phyloP scores from a whole-genome alignment of 2,888 invertebrate genomes.

The Falcaria lacertinaria region DNA sequence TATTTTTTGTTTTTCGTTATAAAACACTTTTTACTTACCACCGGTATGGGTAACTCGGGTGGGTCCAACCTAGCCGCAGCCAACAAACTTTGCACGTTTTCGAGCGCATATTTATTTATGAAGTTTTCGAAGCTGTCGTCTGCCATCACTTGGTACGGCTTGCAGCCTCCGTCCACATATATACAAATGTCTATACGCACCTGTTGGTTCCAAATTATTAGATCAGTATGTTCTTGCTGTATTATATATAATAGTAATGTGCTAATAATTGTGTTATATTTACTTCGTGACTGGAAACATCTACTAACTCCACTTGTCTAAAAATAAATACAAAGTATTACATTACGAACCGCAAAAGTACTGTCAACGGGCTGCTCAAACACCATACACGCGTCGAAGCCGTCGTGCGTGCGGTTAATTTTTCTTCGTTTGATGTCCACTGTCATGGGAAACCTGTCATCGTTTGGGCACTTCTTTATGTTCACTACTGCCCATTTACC shows the following conservation, averaged over 20 bases:
- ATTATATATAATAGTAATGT: too few species aligned
- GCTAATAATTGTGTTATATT: too few species aligned
- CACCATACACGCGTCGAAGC: conserved; percentile 89
- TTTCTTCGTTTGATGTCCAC: conserved; percentile 27
- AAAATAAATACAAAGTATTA: too few species aligned
- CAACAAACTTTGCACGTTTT: conserved; percentile 28
- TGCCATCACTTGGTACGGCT: conserved; percentile 36
- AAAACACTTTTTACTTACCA: conserved; percentile 22
- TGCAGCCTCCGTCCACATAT: conserved; percentile 56
- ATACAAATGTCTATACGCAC: conserved; percentile 37
- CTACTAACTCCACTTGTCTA: too few species aligned
- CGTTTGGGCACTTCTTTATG: conserved; percentile 30
- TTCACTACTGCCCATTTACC: conserved; percentile 27
- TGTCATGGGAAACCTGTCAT: conserved; percentile 14
- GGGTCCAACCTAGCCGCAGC: conserved; percentile 25
- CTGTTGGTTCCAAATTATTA: too few species aligned
- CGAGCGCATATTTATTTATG: conserved; percentile 29
- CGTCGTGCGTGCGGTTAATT: conserved; percentile 21
- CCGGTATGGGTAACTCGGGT: conserved; percentile 33
- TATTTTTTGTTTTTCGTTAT: not conserved
- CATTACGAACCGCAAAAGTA: not conserved
- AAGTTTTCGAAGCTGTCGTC: conserved; percentile 37
- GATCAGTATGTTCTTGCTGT: too few species aligned
- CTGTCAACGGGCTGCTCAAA: not conserved
- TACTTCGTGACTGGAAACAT: too few species aligned